These are phyloP conservation scores for Thermophis baileyi DNA, from an alignment of 2,113 vertebrate species.

Conservation along the genomic window DNA sequence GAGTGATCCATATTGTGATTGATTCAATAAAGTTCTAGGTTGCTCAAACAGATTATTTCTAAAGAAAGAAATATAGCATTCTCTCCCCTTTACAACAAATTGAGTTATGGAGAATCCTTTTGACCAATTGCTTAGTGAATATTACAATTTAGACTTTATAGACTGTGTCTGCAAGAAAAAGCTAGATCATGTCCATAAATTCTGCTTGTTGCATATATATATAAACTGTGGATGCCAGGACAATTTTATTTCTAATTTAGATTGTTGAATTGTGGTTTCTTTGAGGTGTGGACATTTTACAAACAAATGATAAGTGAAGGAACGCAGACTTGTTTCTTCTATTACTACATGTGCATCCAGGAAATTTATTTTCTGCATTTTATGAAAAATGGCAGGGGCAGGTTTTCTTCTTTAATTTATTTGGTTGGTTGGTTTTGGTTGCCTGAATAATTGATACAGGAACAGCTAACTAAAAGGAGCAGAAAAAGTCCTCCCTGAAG, in stretches of 20 bases:
- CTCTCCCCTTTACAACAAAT: background rate
- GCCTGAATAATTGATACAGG: background rate
- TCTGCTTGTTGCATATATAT: too few relatives aligned
- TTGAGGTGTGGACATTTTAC: background rate
- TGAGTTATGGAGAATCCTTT: background rate
- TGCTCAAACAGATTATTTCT: background rate
- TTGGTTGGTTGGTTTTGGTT: background rate
- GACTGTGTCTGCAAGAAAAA: too few relatives aligned
- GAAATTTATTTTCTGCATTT: background rate
- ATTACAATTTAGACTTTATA: background rate
- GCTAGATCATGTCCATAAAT: too few relatives aligned
- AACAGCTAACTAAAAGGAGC: background rate
- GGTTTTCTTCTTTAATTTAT: background rate
- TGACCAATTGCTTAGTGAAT: background rate
- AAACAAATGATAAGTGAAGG: background rate
- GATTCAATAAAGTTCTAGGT: background rate
- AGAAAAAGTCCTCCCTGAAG: background rate
- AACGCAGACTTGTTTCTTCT: background rate
- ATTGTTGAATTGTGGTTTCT: background rate
- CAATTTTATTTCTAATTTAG: background rate
- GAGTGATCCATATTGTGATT: background rate
- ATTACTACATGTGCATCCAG: background rate
- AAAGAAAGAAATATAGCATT: background rate
- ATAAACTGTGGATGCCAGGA: background rate
- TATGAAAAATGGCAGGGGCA: background rate